phyloP scores from a whole-genome alignment of 2,797 vertebrate species.

The Lepilemur septentrionalis region DNA sequence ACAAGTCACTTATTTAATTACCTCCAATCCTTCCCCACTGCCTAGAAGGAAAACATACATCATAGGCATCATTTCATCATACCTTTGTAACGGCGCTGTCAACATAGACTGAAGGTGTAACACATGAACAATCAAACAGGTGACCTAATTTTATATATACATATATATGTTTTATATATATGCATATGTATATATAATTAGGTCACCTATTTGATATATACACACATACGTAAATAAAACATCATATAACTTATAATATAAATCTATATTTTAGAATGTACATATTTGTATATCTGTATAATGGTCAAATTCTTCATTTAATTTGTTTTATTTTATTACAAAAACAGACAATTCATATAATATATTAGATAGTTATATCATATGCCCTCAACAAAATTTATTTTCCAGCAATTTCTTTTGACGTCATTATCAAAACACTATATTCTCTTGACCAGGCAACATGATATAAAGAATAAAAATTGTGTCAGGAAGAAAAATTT shows the following conservation, averaged over 20 bases:
- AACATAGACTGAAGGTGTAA: neutral
- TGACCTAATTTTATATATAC: too few species aligned
- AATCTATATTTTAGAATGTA: neutral
- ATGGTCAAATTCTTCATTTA: neutral
- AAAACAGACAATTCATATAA: neutral
- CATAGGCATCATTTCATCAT: neutral
- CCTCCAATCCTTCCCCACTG: fast-evolving
- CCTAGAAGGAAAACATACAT: neutral
- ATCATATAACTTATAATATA: neutral
- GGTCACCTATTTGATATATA: neutral
- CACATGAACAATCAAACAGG: neutral
- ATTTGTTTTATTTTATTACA: neutral
- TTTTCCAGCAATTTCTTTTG: neutral
- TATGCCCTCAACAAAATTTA: neutral
- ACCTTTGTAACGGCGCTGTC: neutral
- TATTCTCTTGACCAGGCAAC: neutral
- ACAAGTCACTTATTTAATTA: neutral
- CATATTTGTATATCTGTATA: neutral
- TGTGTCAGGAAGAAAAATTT: neutral
- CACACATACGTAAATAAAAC: neutral
- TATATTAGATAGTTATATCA: neutral
- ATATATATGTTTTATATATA: too few species aligned
- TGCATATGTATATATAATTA: too few species aligned
- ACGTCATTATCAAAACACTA: neutral
- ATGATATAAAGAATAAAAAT: neutral